Evolutionary conservation across 2,113 vertebrate species (phyloP).

Genomic region (Dermatemys mawii): DNA sequence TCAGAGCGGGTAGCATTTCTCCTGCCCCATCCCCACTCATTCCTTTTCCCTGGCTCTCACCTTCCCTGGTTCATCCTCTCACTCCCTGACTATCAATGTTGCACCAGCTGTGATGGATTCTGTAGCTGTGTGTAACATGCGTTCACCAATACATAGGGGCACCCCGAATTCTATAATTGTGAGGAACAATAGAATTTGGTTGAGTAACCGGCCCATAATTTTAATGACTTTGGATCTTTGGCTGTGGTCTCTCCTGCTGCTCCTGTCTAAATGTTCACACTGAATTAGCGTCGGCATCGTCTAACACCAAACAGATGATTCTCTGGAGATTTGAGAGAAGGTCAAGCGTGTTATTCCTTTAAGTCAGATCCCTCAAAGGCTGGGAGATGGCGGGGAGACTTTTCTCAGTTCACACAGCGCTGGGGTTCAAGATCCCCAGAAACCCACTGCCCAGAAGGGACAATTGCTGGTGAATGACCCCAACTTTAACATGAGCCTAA

Average conservation of each 20-base stretch:
- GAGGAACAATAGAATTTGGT: background rate
- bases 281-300: background rate
- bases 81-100: background rate
- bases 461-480: background rate
- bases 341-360: background rate
- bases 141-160: background rate
- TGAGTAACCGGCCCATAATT: background rate
- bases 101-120: background rate
- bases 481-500: background rate
- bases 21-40: background rate
- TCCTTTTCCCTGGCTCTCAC: background rate
- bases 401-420: fast-evolving
- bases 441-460: background rate
- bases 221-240: background rate
- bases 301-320: background rate
- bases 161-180: background rate
- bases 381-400: no score
- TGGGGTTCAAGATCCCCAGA: background rate
- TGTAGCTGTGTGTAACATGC: background rate
- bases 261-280: fast-evolving
- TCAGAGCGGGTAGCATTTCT: fast-evolving
- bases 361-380: no score
- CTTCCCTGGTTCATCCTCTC: background rate
- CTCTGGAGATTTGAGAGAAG: background rate
- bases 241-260: fast-evolving